Percentiles rank a stretch among this genome's conserved stretches.
Conservation (phyloP, 1,140 invertebrate species). For the Centruroides vittatus region DNA sequence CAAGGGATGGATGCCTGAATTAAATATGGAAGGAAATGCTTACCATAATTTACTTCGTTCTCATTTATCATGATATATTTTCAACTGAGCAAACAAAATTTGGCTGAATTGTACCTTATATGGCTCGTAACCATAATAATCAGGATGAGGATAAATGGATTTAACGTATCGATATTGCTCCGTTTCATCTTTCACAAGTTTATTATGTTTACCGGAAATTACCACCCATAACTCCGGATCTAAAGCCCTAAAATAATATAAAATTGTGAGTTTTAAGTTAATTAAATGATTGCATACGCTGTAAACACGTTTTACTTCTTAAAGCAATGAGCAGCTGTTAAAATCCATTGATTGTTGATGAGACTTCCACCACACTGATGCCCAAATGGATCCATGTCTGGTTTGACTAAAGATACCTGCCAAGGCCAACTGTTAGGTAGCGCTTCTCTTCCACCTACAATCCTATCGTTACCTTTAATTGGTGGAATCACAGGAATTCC, state of each 20-base stretch:
- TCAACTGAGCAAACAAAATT: too few species aligned
- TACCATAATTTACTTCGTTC: too few species aligned
- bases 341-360: constrained; percentile 29
- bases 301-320: background rate
- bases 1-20: constrained; percentile 6
- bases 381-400: constrained; percentile 4
- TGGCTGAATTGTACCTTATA: too few species aligned
- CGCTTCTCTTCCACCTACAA: constrained; percentile 15
- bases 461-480: background rate
- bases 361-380: constrained; percentile 32
- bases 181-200: too few species aligned
- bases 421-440: constrained; percentile 15
- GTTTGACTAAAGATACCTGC: constrained; percentile 11
- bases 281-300: too few species aligned
- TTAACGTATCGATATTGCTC: constrained; percentile 1
- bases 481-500: constrained; percentile 4
- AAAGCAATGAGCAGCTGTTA: constrained; percentile 33
- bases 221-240: too few species aligned
- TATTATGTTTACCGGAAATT: too few species aligned
- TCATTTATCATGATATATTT: too few species aligned
- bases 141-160: background rate
- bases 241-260: too few species aligned
- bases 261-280: too few species aligned
- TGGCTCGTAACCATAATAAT: background rate
- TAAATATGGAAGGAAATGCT: too few species aligned